phyloP scores from a whole-genome alignment of 2,797 vertebrate species.

The Tiaroga cobitis region DNA sequence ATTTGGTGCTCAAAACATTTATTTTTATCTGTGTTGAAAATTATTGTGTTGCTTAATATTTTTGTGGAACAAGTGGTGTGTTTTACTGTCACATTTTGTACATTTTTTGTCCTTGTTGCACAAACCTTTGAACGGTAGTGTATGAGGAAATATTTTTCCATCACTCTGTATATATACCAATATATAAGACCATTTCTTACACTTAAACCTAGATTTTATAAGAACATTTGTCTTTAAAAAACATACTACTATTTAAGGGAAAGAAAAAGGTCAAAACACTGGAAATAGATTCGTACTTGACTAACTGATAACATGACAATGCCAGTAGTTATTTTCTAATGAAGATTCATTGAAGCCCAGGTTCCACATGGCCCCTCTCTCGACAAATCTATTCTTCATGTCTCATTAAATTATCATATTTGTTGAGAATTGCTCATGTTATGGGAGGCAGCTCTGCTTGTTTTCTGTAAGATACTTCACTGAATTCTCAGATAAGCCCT shows the following conservation, averaged over 20 bases:
- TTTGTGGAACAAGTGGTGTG: background rate
- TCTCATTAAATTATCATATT: conserved; percentile 30
- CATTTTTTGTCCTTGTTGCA: background rate
- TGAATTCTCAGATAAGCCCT: conserved; percentile 9
- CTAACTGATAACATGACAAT: background rate
- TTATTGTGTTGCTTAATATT: background rate
- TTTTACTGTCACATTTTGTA: background rate
- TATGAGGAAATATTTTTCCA: background rate
- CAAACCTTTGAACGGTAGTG: background rate
- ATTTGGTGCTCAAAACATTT: background rate
- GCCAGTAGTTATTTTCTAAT: background rate
- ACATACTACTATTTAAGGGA: background rate
- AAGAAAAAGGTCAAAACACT: background rate
- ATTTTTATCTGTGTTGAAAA: background rate
- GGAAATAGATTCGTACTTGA: background rate
- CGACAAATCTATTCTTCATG: conserved; percentile 22
- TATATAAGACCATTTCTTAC: background rate
- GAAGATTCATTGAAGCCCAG: background rate
- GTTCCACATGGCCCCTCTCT: background rate
- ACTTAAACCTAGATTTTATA: background rate
- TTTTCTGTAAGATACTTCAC: background rate
- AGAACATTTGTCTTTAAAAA: background rate
- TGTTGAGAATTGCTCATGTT: background rate
- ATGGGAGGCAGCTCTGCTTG: conserved; percentile 1
- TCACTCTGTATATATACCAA: background rate